Base-by-base conservation (phyloP, 2,113 vertebrate genomes). In the Pithys albifrons region DNA sequence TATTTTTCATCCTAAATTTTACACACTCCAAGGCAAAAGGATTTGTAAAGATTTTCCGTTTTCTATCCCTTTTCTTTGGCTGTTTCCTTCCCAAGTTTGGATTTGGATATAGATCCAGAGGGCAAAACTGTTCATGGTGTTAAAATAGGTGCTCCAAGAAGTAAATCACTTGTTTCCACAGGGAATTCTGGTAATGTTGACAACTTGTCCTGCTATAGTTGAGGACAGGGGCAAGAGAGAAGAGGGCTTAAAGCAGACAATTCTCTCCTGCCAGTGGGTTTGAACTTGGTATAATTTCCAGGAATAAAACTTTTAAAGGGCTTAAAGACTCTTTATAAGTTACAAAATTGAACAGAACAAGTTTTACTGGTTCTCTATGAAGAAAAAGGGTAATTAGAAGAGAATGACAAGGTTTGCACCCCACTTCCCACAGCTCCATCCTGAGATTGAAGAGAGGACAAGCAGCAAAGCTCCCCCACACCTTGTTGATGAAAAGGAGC, bases 401-500 rank as follows among this genome's bases (percentile, higher is more conserved):
- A 46, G n/a, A 55, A 48, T 6, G 13, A 25, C 9, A 31, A 76
- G 49, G 48, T 22, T 51, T 19, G 25, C 19, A 54, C 4, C 19
- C 48, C 35, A 1, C 37, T 33, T 39, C 7, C 59, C 6, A 1
- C 2, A 6, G 23, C 28, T n/a, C 24, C 57, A 18, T 1, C 43
- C 77, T 0, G 31, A 88, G 51, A 43, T 20, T 16, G 20, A 46
- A 1, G 0, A 77, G 78, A 73, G 71, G 22, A 27, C 41, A 27
- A 54, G 33, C 39, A 70, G 58, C 14, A 61, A 46, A 2, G 15
- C 46, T 37, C 28, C 57, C 35, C 39, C 28, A 22, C 46, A 45
- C 14, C 75, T 46, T 3, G 1, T 43, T 6, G 71, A 62, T n/a
- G 45, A 76, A 89, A 95, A 97, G 88, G 64, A 85, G 91, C 72